Conservation (phyloP, 37 sponge, comb jelly and placozoan genomes). For the Eunapius fragilis region DNA sequence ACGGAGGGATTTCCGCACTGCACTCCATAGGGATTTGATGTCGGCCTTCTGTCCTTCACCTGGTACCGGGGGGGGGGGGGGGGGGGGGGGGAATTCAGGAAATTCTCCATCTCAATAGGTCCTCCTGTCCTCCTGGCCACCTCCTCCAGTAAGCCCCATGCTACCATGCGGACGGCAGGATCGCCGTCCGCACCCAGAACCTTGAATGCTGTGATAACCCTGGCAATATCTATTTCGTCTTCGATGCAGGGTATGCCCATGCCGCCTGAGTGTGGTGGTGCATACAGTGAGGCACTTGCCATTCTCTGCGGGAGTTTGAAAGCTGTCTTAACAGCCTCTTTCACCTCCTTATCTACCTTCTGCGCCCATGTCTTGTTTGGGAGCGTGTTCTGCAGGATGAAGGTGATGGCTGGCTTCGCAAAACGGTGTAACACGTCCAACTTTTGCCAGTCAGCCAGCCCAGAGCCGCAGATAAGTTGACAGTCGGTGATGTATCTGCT, state of each 20-base stretch:
- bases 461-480: neutral
- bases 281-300: neutral
- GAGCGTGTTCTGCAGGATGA: neutral
- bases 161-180: neutral
- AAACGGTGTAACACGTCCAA: too few species aligned
- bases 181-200: neutral
- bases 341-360: neutral
- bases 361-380: neutral
- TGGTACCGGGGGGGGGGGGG: neutral
- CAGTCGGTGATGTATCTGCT: neutral
- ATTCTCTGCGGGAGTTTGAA: too few species aligned
- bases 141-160: neutral
- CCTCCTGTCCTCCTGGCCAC: neutral
- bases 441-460: slow-evolving; percentile 57
- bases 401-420: too few species aligned
- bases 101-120: neutral
- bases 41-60: neutral
- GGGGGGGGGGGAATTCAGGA: neutral
- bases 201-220: neutral
- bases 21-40: neutral
- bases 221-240: neutral
- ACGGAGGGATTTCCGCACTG: neutral
- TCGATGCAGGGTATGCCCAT: neutral
- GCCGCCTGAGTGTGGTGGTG: neutral
- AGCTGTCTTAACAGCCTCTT: too few species aligned